Conservation (phyloP, 2,797 vertebrate genomes). For the Hemitrygon akajei region DNA sequence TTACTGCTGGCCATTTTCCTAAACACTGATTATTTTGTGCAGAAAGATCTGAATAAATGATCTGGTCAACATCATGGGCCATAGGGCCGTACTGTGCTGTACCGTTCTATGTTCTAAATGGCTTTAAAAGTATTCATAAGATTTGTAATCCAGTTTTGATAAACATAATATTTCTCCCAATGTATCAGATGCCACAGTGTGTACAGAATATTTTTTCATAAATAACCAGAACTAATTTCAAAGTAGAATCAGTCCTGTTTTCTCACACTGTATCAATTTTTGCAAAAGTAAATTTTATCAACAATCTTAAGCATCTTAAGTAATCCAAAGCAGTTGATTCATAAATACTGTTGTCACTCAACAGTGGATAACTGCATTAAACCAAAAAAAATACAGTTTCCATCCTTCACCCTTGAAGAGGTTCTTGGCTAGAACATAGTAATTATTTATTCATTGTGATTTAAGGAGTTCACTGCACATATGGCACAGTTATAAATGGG, state of each 20-base stretch:
- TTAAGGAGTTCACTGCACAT: background rate
- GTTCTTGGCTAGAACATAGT: background rate
- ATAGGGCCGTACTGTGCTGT: no score
- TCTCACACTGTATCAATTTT: background rate
- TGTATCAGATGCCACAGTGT: no score
- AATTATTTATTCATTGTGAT: background rate
- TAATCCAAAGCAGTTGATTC: background rate
- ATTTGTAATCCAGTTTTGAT: background rate
- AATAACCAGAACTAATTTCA: background rate
- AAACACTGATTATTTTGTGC: constrained; percentile 5
- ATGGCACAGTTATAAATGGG: background rate
- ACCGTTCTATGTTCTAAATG: no score
- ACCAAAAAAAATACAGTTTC: background rate
- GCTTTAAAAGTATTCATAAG: background rate
- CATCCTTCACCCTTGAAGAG: no score
- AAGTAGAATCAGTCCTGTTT: background rate
- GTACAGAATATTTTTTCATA: background rate
- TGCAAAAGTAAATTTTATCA: background rate
- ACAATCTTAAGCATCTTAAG: background rate
- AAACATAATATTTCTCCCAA: background rate
- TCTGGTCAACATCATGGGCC: no score
- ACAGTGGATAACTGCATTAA: background rate
- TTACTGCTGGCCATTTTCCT: background rate
- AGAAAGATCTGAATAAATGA: constrained; percentile 14
- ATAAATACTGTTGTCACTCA: background rate